Evolutionary conservation across 1,140 invertebrate genomes (phyloP).

Genomic region (Brachionus manjavacas): DNA sequence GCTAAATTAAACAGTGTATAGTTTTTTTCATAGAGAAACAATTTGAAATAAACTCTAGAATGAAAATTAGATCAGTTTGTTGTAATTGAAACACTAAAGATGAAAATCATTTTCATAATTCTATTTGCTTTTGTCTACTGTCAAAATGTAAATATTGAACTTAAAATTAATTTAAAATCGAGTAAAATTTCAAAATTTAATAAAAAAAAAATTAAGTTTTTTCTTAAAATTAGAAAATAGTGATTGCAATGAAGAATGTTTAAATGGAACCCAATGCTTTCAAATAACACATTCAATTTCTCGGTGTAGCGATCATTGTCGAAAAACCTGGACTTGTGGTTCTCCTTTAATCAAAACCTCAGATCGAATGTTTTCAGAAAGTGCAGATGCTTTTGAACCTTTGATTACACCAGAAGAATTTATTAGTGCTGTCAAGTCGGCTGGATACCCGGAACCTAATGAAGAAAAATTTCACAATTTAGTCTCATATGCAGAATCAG

Average conservation of each 20-base stretch:
- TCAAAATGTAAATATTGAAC: background rate
- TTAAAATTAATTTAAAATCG: background rate
- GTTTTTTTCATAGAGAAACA: background rate
- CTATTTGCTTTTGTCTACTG: background rate
- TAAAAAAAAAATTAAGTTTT: background rate
- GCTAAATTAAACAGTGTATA: background rate
- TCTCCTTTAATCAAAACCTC: background rate
- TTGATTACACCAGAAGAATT: conserved; percentile 24
- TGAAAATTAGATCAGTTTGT: background rate
- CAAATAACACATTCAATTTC: background rate
- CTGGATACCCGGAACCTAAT: background rate
- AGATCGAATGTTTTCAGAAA: background rate
- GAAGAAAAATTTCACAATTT: conserved; percentile 11
- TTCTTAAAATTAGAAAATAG: background rate
- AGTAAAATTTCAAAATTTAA: background rate
- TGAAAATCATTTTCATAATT: background rate
- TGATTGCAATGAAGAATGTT: background rate
- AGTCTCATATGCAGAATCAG: background rate
- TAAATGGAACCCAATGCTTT: background rate
- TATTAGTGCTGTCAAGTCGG: background rate
- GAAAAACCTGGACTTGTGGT: background rate
- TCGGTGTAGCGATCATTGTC: background rate
- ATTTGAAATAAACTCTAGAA: background rate
- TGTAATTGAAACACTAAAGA: background rate
- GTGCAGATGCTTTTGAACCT: background rate